These are phyloP conservation scores for Sycophaga agraensis DNA, from an alignment of 1,140 invertebrate species.

Conservation along the genomic window DNA sequence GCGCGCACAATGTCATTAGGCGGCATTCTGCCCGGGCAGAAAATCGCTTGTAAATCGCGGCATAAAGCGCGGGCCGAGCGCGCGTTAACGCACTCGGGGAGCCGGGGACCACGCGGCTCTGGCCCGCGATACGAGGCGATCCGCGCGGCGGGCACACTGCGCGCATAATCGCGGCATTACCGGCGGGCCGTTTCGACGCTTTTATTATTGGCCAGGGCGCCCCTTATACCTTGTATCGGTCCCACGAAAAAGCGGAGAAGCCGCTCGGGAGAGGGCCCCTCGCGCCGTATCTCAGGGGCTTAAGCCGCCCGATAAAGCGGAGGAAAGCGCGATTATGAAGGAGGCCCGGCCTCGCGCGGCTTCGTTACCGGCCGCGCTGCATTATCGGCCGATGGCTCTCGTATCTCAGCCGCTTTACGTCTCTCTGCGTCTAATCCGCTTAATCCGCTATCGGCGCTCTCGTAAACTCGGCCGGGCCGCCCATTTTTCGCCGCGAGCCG, in stretches of 20 bases:
- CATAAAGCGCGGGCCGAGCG: neutral
- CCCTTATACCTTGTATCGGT: neutral
- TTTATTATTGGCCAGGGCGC: neutral
- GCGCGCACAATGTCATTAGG: neutral
- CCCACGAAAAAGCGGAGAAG: neutral
- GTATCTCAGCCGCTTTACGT: constrained; percentile 14
- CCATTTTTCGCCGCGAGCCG: neutral
- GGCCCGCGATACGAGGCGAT: neutral
- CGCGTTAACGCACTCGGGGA: neutral
- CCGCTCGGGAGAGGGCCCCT: neutral
- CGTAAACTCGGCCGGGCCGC: too few species aligned
- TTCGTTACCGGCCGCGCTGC: too few species aligned
- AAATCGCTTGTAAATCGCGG: neutral
- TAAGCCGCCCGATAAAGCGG: too few species aligned
- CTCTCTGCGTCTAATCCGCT: constrained; percentile 8
- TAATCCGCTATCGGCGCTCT: neutral
- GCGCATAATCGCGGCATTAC: neutral
- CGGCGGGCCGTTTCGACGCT: constrained; percentile 5
- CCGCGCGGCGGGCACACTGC: neutral
- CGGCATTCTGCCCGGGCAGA: neutral
- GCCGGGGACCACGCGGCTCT: neutral
- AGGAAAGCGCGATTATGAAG: too few species aligned
- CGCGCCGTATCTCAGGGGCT: too few species aligned
- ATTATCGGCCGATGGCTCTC: too few species aligned
- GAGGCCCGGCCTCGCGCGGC: too few species aligned